Evolutionary conservation across 2,888 invertebrate genomes (phyloP), one percentile per base, ranked within the genome.

Genomic region (Aelia acuminata): DNA sequence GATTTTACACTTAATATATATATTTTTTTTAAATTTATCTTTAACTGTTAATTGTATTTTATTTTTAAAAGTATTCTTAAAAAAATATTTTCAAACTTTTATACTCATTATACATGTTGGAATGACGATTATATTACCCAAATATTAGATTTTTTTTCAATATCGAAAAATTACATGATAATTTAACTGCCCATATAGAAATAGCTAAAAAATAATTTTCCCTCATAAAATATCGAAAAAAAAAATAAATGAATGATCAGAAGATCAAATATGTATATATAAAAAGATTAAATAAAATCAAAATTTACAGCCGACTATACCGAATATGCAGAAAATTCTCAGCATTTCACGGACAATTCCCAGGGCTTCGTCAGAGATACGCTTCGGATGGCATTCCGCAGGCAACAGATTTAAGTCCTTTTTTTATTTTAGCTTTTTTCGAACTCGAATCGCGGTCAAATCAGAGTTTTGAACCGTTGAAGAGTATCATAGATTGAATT

Each of bases 351-450:
- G 43, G 43, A 43, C 80, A 43, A 43, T 80, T 80, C 80, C 80
- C 80, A 80, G 80, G 80, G 39, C n/a, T 80, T 80, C 80, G 80
- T 22, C 43, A 39, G n/a, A 80, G 80, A 80, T 39, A 80, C n/a
- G 80, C 80, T 47, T 80, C 13, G 43, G 80, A 43, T 80, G 43
- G 80, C 80, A 80, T 80, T 80, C 80, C 80, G 22, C 43, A 43
- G 43, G 20, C 22, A 80, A n/a, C 43, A 43, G 80, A n/a, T 43
- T 47, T 47, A n/a, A n/a, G 80, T 13, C 13, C 3, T 22, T 47
- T 43, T 80, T 80, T 75, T 20, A 35, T 39, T 39, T 57, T 15
- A 53, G 22, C 20, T 75, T 75, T 39, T 57, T 57, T 8, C 35
- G 35, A 35, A 18, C 63, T 35, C 63, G 31, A 70, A 31, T 35